Conservation (phyloP, 2,113 vertebrate species). For the Passer domesticus region DNA sequence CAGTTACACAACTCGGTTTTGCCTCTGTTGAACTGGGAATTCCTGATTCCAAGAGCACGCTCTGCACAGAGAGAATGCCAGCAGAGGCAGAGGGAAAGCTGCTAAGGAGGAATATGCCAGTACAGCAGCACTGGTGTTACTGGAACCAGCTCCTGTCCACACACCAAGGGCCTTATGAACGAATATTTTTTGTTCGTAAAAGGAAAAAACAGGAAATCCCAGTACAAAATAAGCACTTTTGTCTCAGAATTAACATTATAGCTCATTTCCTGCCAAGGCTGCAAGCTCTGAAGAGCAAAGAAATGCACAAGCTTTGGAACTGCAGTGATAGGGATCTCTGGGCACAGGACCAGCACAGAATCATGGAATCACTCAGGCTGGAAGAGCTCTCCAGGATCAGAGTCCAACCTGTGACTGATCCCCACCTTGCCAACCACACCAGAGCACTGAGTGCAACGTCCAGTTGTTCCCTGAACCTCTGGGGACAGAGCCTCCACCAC, state of each 20-base stretch:
- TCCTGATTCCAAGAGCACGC: neutral
- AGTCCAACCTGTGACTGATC: neutral
- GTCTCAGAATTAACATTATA: slow-evolving; percentile 14
- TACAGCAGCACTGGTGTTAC: neutral
- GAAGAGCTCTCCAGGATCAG: neutral
- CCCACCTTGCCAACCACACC: neutral
- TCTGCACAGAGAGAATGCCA: neutral
- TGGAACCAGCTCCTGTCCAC: neutral
- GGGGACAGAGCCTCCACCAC: neutral
- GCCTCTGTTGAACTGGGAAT: neutral
- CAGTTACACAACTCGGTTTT: neutral
- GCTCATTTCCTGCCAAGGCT: slow-evolving; percentile 2
- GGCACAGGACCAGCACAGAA: neutral
- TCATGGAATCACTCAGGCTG: neutral
- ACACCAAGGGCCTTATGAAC: neutral
- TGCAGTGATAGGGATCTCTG: neutral
- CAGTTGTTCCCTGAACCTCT: neutral
- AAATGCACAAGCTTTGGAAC: neutral
- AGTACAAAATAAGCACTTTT: neutral
- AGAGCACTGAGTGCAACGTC: neutral
- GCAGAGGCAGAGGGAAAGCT: neutral
- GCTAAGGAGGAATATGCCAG: neutral
- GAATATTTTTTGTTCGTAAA: neutral
- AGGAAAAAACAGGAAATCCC: slow-evolving; percentile 39
- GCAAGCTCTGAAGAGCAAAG: slow-evolving; percentile 1